Evolutionary conservation across 2,113 vertebrate species (phyloP).

Genomic region (Cromileptes altivelis): DNA sequence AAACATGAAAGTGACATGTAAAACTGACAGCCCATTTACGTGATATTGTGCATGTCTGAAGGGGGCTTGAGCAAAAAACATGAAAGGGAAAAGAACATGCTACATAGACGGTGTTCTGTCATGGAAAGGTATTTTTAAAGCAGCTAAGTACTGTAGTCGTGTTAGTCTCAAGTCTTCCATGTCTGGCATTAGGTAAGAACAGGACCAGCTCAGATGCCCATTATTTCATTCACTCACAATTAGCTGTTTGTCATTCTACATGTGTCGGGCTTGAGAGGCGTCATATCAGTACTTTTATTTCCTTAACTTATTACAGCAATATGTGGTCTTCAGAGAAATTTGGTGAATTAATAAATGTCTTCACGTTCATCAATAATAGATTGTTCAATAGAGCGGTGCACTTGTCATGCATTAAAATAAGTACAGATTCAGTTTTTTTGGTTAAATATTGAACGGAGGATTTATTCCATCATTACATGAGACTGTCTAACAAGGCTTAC

Average conservation of each 20-base stretch:
- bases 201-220: not conserved
- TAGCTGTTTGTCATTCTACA: not conserved
- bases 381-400: constrained; percentile 14
- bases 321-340: constrained; percentile 6
- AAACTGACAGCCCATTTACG: constrained; percentile 6
- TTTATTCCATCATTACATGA: constrained; percentile 65
- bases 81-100: constrained; percentile 3
- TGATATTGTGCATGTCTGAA: not conserved
- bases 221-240: not conserved
- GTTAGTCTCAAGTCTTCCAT: not conserved
- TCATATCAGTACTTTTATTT: not conserved
- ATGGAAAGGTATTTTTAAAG: not conserved
- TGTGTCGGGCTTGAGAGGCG: not conserved
- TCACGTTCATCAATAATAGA: constrained; percentile 54
- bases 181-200: not conserved
- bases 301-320: not conserved
- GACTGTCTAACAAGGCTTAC: constrained; percentile 57
- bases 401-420: constrained; percentile 58
- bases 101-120: not conserved
- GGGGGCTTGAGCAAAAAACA: not conserved
- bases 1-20: not conserved
- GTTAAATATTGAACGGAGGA: constrained; percentile 61
- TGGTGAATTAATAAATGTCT: constrained; percentile 42
- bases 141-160: not conserved
- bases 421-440: constrained; percentile 48